Conservation (phyloP, 2,888 invertebrate species). For the Monoplex corrugatus region DNA sequence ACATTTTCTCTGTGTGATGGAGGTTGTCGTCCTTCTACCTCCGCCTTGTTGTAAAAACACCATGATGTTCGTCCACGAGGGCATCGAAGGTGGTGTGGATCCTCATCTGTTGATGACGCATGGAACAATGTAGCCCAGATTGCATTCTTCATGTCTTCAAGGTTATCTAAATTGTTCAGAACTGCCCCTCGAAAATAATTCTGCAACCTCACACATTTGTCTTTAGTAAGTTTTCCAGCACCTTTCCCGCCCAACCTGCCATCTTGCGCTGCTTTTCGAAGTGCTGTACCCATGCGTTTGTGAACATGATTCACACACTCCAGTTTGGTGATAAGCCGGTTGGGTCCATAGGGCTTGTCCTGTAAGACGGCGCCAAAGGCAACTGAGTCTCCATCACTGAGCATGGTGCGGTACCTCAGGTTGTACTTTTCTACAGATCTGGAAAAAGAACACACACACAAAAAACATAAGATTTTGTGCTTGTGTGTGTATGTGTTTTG, state of each 20-base stretch:
- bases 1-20: neutral
- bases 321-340: neutral
- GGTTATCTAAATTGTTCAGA: neutral
- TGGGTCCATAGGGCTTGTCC: constrained; percentile 3
- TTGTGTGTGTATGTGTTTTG: no score
- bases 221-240: neutral
- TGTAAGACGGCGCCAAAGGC: neutral
- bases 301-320: constrained; percentile 36
- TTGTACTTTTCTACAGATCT: no score
- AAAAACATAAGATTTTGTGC: no score
- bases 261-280: neutral
- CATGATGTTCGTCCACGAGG: neutral
- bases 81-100: neutral
- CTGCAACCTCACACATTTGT: neutral
- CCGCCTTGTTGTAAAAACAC: constrained; percentile 18
- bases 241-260: neutral
- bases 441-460: no score
- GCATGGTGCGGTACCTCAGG: no score
- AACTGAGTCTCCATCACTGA: neutral
- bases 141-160: neutral
- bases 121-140: constrained; percentile 19
- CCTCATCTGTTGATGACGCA: neutral
- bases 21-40: neutral
- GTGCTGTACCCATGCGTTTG: constrained; percentile 23
- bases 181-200: constrained; percentile 23